phyloP scores from a whole-genome alignment of 2,888 invertebrate species.

The Torymus aiolomorphi region DNA sequence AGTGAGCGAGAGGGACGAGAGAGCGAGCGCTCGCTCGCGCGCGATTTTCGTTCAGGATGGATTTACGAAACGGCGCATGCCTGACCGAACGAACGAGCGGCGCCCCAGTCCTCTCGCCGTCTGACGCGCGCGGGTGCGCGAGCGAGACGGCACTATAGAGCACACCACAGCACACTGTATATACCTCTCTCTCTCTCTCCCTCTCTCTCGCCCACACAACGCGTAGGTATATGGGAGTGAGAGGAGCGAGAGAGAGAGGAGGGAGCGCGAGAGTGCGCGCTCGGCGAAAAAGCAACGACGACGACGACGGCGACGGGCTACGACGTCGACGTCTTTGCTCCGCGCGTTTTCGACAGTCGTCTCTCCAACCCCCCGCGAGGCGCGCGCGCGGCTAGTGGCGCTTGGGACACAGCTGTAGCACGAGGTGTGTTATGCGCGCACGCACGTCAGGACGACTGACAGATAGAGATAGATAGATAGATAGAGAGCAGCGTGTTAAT shows the following conservation, averaged over 20 bases:
- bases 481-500: too few species aligned
- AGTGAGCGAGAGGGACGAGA: slow-evolving; percentile 56
- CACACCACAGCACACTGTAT: background rate
- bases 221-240: slow-evolving; percentile 2
- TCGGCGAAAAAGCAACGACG: too few species aligned
- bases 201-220: slow-evolving; percentile 4
- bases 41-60: slow-evolving; percentile 58
- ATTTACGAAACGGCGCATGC: slow-evolving; percentile 64
- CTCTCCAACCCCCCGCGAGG: too few species aligned
- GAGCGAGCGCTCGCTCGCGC: slow-evolving; percentile 40
- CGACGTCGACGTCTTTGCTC: too few species aligned
- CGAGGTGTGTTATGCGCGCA: background rate
- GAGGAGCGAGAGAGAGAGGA: background rate
- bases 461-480: too few species aligned
- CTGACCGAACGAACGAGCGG: slow-evolving; percentile 56
- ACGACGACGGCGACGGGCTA: too few species aligned
- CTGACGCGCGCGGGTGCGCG: slow-evolving; percentile 45
- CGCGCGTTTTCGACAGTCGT: too few species aligned
- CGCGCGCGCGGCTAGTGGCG: background rate
- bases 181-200: background rate
- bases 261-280: too few species aligned
- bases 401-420: too few species aligned
- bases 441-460: background rate
- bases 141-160: slow-evolving; percentile 53
- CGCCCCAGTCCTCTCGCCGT: slow-evolving; percentile 13